A percentile compares a stretch with the other conserved stretches of the same genome.
These are phyloP conservation scores for Masticophis lateralis DNA, from an alignment of 2,797 vertebrate genomes.

Conservation along the genomic window DNA sequence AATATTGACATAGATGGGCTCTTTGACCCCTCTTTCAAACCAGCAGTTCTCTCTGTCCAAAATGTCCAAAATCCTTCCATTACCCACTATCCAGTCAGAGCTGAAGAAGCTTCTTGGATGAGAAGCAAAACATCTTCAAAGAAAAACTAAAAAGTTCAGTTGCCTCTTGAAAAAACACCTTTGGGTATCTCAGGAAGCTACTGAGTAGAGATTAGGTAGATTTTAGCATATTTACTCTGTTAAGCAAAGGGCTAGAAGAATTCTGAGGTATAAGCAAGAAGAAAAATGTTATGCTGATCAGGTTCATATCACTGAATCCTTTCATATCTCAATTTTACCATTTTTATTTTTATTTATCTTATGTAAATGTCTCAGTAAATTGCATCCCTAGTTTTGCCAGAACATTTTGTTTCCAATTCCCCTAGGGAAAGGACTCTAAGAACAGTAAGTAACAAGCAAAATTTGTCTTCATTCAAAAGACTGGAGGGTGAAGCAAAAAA, in stretches of 20 bases:
- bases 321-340: slow-evolving; percentile 13
- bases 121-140: background rate
- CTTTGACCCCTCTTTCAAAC: no score
- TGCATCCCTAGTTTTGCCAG: background rate
- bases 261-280: slow-evolving; percentile 13
- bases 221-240: slow-evolving; percentile 33
- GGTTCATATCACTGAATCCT: background rate
- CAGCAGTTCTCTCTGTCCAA: no score
- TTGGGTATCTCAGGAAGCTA: background rate
- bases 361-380: slow-evolving; percentile 44
- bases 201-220: slow-evolving; percentile 23
- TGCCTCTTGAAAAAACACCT: background rate
- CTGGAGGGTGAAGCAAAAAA: slow-evolving; percentile 42
- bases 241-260: slow-evolving; percentile 31
- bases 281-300: slow-evolving; percentile 17
- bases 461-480: background rate
- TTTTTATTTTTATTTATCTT: slow-evolving; percentile 27
- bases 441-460: slow-evolving; percentile 39
- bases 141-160: background rate
- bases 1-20: no score
- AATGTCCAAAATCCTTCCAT: background rate
- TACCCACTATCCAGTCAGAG: background rate
- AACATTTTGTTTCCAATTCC: slow-evolving; percentile 37
- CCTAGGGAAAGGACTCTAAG: slow-evolving; percentile 27
- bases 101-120: background rate